Base-by-base conservation (phyloP, 2,888 invertebrate genomes). In the Morpho helenor region DNA sequence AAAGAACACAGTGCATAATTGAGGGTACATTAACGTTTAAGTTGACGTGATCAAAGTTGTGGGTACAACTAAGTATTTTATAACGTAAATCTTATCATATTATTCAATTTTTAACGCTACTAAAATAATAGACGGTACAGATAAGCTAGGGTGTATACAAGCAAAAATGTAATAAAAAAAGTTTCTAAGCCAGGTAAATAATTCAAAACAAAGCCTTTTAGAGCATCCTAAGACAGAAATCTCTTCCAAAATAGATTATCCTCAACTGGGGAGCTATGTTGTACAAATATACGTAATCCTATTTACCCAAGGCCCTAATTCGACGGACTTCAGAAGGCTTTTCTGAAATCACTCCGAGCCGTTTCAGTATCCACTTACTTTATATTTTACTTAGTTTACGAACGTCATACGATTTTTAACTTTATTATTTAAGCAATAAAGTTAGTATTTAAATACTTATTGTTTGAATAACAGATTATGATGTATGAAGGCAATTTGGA, bases 271-370 rank as follows among this genome's bases (percentile, higher is more conserved):
- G 57, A 63, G 59, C 60, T 65, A 58, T 63, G 61, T 61, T 59
- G 67, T 62, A 63, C 66, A 67, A 67, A 67, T 66, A 64, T 65
- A 66, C 62, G 63, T 68, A 69, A 69, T 67, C 67, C 63, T 68
- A 65, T 69, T 68, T 68, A 67, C 66, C 66, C 64, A 62, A 57
- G 68, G 66, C 57, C 63, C 62, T 68, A 64, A 68, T 66, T 59
- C 64, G 52, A 53, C 61, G 65, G 60, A 66, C 65, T 64, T 61
- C 62, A 56, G 62, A 61, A 62, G 66, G 64, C 62, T 63, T 66
- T 67, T 63, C 63, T 56, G 57, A 61, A 65, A 68, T 65, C 65
- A 62, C 65, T 55, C 43, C 58, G 52, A 66, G 59, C 65, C 65
- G 63, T 65, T 63, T 60, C 52, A 58, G 49, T 58, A 56, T 59